These are phyloP conservation scores for Onychomys arenicola DNA, from an alignment of 2,797 vertebrate genomes.

Conservation along the genomic window DNA sequence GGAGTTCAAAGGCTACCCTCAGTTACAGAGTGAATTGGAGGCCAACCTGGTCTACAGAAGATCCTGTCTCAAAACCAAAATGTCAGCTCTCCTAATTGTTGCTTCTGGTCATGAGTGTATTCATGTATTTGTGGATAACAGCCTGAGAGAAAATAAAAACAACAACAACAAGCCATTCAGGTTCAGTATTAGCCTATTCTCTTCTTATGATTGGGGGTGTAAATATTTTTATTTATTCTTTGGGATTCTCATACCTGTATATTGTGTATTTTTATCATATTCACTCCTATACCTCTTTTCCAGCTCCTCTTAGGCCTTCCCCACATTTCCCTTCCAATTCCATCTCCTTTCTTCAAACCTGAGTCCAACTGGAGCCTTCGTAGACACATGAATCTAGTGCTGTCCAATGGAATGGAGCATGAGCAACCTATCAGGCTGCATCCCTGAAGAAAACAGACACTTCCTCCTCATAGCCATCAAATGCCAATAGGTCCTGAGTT, in stretches of 20 bases:
- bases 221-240: background rate
- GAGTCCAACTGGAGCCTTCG: background rate
- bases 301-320: background rate
- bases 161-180: background rate
- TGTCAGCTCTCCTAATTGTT: background rate
- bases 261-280: background rate
- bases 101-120: background rate
- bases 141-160: background rate
- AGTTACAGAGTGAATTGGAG: background rate
- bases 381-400: background rate
- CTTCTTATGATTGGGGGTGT: background rate
- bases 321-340: background rate
- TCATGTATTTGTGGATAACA: background rate
- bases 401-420: background rate
- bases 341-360: background rate
- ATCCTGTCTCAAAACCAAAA: background rate
- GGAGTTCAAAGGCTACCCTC: background rate
- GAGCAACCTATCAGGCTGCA: background rate
- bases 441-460: background rate
- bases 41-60: background rate
- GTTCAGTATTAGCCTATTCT: background rate
- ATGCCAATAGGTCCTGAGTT: background rate
- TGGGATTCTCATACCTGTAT: background rate
- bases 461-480: background rate
- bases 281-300: background rate